Base-by-base conservation (phyloP, 2,888 invertebrate genomes). In the Seladonia tumulorum region DNA sequence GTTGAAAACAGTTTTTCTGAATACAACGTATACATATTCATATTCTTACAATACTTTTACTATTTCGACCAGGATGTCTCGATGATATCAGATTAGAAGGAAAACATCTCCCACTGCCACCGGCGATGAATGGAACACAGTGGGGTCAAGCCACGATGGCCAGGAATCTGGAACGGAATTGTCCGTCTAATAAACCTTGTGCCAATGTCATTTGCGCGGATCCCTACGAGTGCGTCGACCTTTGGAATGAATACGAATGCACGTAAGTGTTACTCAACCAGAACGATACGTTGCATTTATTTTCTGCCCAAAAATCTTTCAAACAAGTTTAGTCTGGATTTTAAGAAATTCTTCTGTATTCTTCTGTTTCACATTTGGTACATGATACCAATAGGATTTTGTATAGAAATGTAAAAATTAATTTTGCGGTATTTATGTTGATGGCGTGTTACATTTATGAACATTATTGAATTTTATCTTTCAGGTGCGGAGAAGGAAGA, bases 211-310 rank as follows among this genome's bases (percentile, higher is more conserved):
- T 98, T 93, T 99, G 99, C 94, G 98, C 98, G 0, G 98, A 98
- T 93, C 98, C 98, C 18, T 98, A 99, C 95, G 98, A 98, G 93
- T 99, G 99, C 95, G 98, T 98, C 88, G 99, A 99, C 95, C 97
- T 99, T 22, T 99, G 99, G 99, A 99, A 99, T 95, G 98, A 98
- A 95, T 98, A 99, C 94, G 99, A 99, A 95, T 99, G 99, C 98
- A 98, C 99, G 98, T 99, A 96, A 97, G 98, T 97, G 16, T 22
- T 8, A 22, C 22, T 8, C 22, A 53, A 53, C 2, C 22, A 53
- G 22, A 49, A 49, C 7, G 5, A 18, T 49, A 42, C 8, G 4
- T 14, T 49, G 5, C 14, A 49, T 49, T 18, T 49, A 47, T 49
- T 49, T 49, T 49, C 18, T 53, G 5, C 7, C 22, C 22, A 22